Evolutionary conservation across 2,888 invertebrate species (phyloP).

Genomic region (Dyspetes luteomarginatus): DNA sequence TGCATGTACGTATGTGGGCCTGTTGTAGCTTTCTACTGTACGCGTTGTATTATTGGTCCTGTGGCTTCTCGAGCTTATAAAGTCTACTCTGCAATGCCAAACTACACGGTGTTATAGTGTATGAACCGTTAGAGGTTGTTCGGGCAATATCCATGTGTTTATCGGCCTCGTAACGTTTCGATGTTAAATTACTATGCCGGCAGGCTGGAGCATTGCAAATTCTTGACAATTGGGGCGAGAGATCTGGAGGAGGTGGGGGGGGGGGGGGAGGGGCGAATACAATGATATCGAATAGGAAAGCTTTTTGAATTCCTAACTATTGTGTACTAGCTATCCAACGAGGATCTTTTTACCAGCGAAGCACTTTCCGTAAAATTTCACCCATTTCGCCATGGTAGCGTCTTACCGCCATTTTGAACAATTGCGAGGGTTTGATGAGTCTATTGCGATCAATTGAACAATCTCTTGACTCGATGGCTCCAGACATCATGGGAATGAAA

Average conservation of each 20-base stretch:
- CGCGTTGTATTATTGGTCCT: slow-evolving; percentile 42
- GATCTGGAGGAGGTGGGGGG: too few relatives aligned
- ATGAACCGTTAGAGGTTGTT: slow-evolving; percentile 53
- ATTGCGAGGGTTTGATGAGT: too few relatives aligned
- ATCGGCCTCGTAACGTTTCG: slow-evolving; percentile 72
- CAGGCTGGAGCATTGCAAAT: slow-evolving; percentile 72
- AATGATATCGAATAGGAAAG: not conserved
- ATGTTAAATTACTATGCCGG: slow-evolving; percentile 71
- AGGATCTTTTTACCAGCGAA: too few relatives aligned
- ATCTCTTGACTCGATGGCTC: too few relatives aligned
- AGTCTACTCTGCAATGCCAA: slow-evolving; percentile 40
- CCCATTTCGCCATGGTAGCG: too few relatives aligned
- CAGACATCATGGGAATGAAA: too few relatives aligned
- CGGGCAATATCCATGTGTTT: slow-evolving; percentile 73
- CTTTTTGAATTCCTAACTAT: not conserved
- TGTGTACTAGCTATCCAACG: not conserved
- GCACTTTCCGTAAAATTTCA: too few relatives aligned
- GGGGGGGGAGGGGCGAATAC: slow-evolving; percentile 58
- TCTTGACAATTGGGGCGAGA: slow-evolving; percentile 52
- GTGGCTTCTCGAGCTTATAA: slow-evolving; percentile 44
- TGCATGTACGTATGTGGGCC: not conserved
- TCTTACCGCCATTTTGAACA: too few relatives aligned
- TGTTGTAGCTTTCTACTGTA: slow-evolving; percentile 36
- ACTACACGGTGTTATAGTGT: slow-evolving; percentile 49
- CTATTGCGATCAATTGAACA: too few relatives aligned